Conservation (phyloP, 1,140 invertebrate genomes). For the Papilio polyxenes region DNA sequence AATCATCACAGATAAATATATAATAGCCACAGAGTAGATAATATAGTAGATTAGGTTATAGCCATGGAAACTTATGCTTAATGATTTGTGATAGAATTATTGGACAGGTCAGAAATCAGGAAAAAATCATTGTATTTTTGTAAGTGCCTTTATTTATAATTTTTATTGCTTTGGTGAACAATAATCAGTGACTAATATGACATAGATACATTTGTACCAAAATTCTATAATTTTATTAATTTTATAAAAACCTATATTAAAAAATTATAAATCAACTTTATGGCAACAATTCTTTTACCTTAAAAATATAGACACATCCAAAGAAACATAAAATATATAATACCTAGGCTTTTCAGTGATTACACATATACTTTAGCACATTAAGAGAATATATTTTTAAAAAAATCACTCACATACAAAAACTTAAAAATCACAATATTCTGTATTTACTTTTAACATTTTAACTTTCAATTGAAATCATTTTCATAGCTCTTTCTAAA, state of each 20-base stretch:
- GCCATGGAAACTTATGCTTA: no score
- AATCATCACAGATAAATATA: no score
- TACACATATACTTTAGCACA: neutral
- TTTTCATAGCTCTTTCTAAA: neutral
- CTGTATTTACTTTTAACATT: neutral
- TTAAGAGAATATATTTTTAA: neutral
- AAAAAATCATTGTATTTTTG: neutral
- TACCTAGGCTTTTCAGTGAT: neutral
- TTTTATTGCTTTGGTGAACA: constrained; percentile 13
- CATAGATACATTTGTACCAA: constrained; percentile 10
- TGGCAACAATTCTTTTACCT: no score
- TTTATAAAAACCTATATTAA: neutral
- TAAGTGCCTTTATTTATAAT: constrained; percentile 5
- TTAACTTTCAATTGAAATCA: neutral
- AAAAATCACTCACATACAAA: neutral
- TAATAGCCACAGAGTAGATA: no score
- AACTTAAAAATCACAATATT: constrained; percentile 5
- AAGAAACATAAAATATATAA: neutral
- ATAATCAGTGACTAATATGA: constrained; percentile 11
- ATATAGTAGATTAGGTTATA: no score
- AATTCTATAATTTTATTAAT: neutral
- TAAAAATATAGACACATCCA: neutral
- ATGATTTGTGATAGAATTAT: neutral
- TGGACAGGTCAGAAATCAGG: neutral
- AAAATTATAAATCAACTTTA: neutral